phyloP scores from a whole-genome alignment of 1,140 invertebrate genomes.

The Sarcophaga bullata region DNA sequence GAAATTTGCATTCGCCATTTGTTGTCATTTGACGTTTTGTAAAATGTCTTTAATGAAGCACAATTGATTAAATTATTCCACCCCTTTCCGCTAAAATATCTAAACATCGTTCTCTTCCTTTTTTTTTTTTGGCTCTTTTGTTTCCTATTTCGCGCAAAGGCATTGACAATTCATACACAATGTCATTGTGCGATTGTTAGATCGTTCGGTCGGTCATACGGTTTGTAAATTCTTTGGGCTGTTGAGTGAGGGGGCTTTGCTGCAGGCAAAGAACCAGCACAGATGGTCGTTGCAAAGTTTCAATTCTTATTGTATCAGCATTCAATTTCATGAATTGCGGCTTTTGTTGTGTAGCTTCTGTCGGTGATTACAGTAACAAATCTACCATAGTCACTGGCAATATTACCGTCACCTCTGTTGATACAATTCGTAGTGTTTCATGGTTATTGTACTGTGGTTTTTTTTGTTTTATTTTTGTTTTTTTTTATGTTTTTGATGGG shows the following conservation, averaged over 20 bases:
- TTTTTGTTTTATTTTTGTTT: background rate
- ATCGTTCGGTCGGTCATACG: no score
- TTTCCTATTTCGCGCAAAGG: background rate
- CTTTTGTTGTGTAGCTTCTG: slow-evolving; percentile 8
- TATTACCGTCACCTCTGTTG: background rate
- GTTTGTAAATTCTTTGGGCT: no score
- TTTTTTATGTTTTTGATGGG: background rate
- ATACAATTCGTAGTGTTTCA: slow-evolving; percentile 31
- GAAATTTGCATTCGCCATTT: background rate
- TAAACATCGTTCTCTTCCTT: no score
- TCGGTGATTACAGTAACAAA: slow-evolving; percentile 34
- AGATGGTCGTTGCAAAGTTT: slow-evolving; percentile 12
- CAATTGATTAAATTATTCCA: slow-evolving; percentile 26
- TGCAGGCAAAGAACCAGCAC: background rate
- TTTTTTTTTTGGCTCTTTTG: no score
- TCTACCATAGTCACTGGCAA: background rate
- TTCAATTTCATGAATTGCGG: slow-evolving; percentile 11
- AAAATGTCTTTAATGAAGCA: slow-evolving; percentile 27
- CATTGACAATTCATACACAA: no score
- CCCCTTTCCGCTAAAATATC: background rate
- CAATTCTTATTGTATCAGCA: background rate
- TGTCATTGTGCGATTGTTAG: no score
- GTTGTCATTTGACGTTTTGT: background rate
- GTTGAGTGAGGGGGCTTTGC: no score
- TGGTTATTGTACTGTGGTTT: background rate